phyloP scores from a whole-genome alignment of 2,888 invertebrate genomes.

The Pomacea canaliculata region DNA sequence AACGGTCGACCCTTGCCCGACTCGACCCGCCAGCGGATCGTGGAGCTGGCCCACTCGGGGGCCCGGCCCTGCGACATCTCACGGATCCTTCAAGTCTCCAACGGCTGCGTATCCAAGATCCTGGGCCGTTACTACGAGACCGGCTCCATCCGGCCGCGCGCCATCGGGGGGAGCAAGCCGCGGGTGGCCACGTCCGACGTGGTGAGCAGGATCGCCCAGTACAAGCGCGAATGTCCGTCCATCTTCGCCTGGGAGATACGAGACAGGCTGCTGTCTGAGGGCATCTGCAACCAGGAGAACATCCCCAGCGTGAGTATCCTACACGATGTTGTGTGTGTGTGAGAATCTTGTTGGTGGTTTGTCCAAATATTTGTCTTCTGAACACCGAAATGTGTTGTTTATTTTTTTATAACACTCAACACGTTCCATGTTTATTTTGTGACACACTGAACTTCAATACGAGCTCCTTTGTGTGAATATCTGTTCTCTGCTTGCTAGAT shows the following conservation, averaged over 20 bases:
- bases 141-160: constrained; percentile 93
- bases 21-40: constrained; percentile 91
- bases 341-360: background rate
- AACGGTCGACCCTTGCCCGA: constrained; percentile 96
- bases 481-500: too few relatives aligned
- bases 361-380: too few relatives aligned
- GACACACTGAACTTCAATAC: too few relatives aligned
- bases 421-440: too few relatives aligned
- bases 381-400: too few relatives aligned
- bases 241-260: constrained; percentile 98
- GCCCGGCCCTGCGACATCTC: constrained; percentile 97
- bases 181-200: constrained; percentile 97
- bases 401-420: too few relatives aligned
- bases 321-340: background rate
- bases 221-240: constrained; percentile 94
- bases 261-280: constrained; percentile 87
- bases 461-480: too few relatives aligned
- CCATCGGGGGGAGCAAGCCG: constrained; percentile 94
- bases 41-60: constrained; percentile 92
- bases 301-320: constrained; percentile 87
- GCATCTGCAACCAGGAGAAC: constrained; percentile 82
- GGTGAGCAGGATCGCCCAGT: constrained; percentile 91
- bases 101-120: constrained; percentile 97
- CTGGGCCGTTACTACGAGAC: constrained; percentile 98
- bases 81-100: constrained; percentile 92